phyloP scores from a whole-genome alignment of 2,888 invertebrate species.

The Drosophila paracracens region DNA sequence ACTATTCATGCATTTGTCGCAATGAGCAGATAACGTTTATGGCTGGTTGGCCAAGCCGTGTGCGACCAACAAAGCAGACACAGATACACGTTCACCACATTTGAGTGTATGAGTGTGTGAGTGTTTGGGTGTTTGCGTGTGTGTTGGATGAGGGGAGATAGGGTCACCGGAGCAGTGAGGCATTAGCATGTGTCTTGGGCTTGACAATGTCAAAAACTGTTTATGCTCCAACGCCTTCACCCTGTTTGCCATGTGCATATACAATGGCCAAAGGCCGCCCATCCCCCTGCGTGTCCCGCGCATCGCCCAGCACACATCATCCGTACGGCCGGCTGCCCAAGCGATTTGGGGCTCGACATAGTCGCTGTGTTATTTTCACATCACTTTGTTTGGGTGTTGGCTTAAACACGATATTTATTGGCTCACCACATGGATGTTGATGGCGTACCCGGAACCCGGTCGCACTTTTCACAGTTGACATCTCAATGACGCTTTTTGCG shows the following conservation, averaged over 20 bases:
- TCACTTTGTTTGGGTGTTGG: conserved; percentile 76
- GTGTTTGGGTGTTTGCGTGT: conserved; percentile 15
- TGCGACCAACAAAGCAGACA: conserved; percentile 35
- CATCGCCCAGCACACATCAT: not conserved
- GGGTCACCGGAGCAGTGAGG: conserved; percentile 42
- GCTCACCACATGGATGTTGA: conserved; percentile 65
- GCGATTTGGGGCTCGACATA: conserved; percentile 35
- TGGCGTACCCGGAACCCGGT: conserved; percentile 32
- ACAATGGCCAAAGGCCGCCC: conserved; percentile 52
- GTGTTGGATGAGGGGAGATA: not conserved
- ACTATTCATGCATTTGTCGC: conserved; percentile 76
- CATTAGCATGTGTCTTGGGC: conserved; percentile 78
- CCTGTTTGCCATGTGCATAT: conserved; percentile 67
- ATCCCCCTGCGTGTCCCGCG: not conserved
- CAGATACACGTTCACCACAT: conserved; percentile 20
- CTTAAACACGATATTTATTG: conserved; percentile 80
- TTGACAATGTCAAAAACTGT: conserved; percentile 80
- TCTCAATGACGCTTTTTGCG: conserved; percentile 69
- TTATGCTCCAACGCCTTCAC: conserved; percentile 76
- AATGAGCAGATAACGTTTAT: conserved; percentile 75
- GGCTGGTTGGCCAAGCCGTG: conserved; percentile 67
- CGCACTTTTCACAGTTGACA: conserved; percentile 78
- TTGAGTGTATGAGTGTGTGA: conserved; percentile 19
- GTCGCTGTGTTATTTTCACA: conserved; percentile 56
- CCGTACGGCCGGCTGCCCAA: conserved; percentile 6